phyloP scores from a whole-genome alignment of 2,888 invertebrate genomes.

The Brachyptera putata region DNA sequence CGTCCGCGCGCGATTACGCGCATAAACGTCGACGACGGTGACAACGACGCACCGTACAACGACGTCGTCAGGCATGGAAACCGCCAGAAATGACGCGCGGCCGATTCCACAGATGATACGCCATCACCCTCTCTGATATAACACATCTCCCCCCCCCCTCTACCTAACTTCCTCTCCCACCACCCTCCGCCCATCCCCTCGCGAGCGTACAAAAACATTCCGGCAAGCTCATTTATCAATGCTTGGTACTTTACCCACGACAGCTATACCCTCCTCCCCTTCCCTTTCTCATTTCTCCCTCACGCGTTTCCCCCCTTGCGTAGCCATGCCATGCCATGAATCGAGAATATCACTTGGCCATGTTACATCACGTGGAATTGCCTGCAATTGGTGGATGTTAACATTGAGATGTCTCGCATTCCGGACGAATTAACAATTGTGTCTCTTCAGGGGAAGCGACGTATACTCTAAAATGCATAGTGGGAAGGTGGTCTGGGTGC shows the following conservation, averaged over 20 bases:
- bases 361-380: conserved; percentile 10
- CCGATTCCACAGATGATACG: not conserved
- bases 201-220: conserved; percentile 24
- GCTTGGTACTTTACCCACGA: conserved; percentile 26
- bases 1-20: too few relatives aligned
- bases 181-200: not conserved
- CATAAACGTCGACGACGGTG: not conserved
- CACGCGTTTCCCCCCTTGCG: not conserved
- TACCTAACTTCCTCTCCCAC: not conserved
- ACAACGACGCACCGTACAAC: not conserved
- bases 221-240: conserved; percentile 26
- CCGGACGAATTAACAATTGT: conserved; percentile 4
- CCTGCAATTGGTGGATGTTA: not conserved
- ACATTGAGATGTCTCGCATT: conserved; percentile 18
- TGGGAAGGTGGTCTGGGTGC: not conserved
- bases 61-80: too few relatives aligned
- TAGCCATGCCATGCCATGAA: not conserved
- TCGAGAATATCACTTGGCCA: conserved; percentile 6
- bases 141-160: not conserved
- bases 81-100: too few relatives aligned
- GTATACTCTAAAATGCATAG: not conserved
- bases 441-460: not conserved
- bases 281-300: too few relatives aligned
- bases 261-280: not conserved
- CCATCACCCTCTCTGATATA: not conserved